Percentiles rank a stretch among this genome's conserved stretches.
These are phyloP conservation scores for Sorex fumeus DNA, from an alignment of 2,113 vertebrate genomes.

Conservation along the genomic window DNA sequence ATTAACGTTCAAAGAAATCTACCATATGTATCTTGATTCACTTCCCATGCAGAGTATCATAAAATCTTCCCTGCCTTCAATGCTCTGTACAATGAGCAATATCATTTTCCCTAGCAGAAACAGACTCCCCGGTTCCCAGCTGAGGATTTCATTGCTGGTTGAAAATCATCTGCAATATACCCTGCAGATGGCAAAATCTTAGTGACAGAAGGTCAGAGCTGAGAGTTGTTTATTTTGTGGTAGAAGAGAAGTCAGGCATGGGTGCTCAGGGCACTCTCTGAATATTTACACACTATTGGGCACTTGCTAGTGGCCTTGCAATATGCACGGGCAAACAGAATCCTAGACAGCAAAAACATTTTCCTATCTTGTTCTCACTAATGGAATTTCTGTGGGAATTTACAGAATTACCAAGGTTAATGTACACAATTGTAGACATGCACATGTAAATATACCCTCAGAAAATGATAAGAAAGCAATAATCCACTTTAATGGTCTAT, in stretches of 20 bases:
- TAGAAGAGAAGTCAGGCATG: conserved; percentile 35
- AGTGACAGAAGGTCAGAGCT: neutral
- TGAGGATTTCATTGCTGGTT: conserved; percentile 7
- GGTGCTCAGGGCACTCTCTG: neutral
- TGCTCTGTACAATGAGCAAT: neutral
- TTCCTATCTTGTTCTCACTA: neutral
- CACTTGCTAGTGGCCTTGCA: neutral
- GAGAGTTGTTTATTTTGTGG: neutral
- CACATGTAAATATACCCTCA: neutral
- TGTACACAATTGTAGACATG: neutral
- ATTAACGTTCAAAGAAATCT: neutral
- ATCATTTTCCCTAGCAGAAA: neutral
- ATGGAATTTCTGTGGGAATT: neutral
- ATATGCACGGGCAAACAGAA: neutral
- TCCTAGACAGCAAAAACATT: neutral
- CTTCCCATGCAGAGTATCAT: neutral
- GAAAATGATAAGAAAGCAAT: no score
- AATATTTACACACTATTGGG: conserved; percentile 35
- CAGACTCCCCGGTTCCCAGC: neutral
- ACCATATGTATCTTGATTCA: neutral
- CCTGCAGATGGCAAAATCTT: conserved; percentile 25
- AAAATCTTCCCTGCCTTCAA: neutral
- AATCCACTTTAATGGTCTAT: no score
- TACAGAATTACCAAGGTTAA: neutral
- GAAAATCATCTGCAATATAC: conserved; percentile 12